Percentiles rank a stretch among this genome's conserved stretches.
phyloP scores from a whole-genome alignment of 2,113 vertebrate species.

The Poecile atricapillus region DNA sequence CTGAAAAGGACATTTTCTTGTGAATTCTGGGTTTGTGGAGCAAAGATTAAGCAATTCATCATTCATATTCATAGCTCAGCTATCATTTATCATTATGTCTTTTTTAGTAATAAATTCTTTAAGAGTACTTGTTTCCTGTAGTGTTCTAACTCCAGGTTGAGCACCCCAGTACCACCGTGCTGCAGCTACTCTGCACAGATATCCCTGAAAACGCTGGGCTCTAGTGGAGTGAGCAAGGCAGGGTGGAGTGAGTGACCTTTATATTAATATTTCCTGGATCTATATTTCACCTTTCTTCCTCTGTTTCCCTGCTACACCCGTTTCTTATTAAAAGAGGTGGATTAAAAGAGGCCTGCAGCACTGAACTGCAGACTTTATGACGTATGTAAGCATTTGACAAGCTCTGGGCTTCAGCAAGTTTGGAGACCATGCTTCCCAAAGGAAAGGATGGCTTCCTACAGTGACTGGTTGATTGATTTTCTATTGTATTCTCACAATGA shows the following conservation, averaged over 20 bases:
- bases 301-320: accelerated
- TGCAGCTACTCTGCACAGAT: background rate
- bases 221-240: background rate
- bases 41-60: background rate
- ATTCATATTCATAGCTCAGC: background rate
- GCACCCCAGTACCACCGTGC: background rate
- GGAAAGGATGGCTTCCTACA: background rate
- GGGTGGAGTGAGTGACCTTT: too few species aligned
- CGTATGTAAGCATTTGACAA: background rate
- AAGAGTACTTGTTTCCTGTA: background rate
- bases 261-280: background rate
- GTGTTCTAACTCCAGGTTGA: background rate
- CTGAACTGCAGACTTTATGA: accelerated
- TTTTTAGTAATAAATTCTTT: background rate
- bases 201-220: accelerated
- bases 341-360: background rate
- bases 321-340: background rate
- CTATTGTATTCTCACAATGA: background rate
- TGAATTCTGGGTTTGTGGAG: background rate
- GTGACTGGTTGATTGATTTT: background rate
- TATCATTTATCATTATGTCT: background rate
- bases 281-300: background rate
- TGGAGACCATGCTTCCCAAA: background rate
- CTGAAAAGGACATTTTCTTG: background rate
- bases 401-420: background rate